These are phyloP conservation scores for Cheirogaleus major DNA, from an alignment of 2,797 vertebrate genomes.

Conservation along the genomic window DNA sequence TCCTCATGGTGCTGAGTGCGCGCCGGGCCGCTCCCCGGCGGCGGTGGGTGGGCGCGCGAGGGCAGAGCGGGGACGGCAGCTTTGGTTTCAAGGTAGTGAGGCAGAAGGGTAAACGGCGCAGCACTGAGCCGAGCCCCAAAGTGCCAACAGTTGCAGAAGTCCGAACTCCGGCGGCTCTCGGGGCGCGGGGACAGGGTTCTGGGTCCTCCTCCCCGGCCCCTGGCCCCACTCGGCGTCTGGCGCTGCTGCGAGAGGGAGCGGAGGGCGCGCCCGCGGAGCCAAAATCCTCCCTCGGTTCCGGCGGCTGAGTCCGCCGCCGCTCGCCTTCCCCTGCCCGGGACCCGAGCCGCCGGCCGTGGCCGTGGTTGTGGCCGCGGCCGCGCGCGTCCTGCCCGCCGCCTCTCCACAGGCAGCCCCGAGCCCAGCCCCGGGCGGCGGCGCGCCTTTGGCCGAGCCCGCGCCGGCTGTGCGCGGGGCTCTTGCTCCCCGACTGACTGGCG, in stretches of 20 bases:
- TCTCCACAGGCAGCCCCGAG: conserved; percentile 34
- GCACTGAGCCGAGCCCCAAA: neutral
- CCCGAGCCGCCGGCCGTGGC: conserved; percentile 30
- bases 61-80: neutral
- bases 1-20: conserved; percentile 81
- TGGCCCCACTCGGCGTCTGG: neutral
- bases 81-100: neutral
- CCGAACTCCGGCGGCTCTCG: conserved; percentile 21
- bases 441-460: conserved; percentile 65
- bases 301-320: conserved; percentile 23
- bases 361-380: neutral
- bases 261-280: conserved; percentile 64
- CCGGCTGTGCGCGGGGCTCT: conserved; percentile 68
- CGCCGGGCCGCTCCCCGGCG: conserved; percentile 41
- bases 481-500: conserved; percentile 82
- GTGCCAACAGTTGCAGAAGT: conserved; percentile 68
- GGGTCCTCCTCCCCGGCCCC: neutral
- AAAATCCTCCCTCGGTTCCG: conserved; percentile 45
- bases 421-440: conserved; percentile 64
- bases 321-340: neutral
- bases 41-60: conserved; percentile 3
- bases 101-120: neutral
- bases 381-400: conserved; percentile 23
- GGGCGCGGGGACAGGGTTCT: neutral
- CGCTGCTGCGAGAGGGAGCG: neutral